phyloP scores from a whole-genome alignment of 2,113 vertebrate genomes.

The Cottus gobio region DNA sequence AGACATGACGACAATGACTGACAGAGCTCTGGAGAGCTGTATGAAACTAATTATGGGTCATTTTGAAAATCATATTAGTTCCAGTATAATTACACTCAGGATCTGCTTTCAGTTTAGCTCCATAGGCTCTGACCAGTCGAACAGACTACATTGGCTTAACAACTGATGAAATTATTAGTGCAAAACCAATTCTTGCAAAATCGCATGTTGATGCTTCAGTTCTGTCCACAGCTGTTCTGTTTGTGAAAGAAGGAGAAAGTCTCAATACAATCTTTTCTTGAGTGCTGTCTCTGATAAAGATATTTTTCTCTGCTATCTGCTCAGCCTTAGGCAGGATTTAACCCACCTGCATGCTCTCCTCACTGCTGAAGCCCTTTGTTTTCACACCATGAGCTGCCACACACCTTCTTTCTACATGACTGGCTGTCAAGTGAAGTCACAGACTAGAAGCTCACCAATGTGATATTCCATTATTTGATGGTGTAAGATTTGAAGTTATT shows the following conservation, averaged over 20 bases:
- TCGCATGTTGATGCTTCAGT: background rate
- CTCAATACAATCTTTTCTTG: slow-evolving; percentile 20
- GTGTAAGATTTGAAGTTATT: background rate
- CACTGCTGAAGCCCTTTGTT: background rate
- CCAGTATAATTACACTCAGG: slow-evolving; percentile 68
- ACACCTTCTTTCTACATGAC: background rate
- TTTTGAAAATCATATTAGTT: slow-evolving; percentile 76
- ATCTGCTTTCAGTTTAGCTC: slow-evolving; percentile 51
- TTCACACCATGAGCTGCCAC: background rate
- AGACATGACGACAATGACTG: slow-evolving; percentile 45
- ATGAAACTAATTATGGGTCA: slow-evolving; percentile 68
- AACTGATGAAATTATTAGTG: slow-evolving; percentile 35
- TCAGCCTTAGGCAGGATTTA: slow-evolving; percentile 52
- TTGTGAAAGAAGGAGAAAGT: slow-evolving; percentile 37
- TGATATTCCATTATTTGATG: no score
- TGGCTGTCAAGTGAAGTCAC: background rate
- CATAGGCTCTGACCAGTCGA: slow-evolving; percentile 35
- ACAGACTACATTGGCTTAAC: slow-evolving; percentile 30
- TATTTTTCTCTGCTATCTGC: slow-evolving; percentile 38
- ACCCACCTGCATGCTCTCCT: slow-evolving; percentile 34
- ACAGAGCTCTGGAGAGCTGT: slow-evolving; percentile 50
- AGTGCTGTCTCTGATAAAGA: slow-evolving; percentile 58
- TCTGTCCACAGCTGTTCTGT: slow-evolving; percentile 27
- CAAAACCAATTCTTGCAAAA: background rate
- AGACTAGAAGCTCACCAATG: background rate